Conservation (phyloP, 2,113 vertebrate species). For the Mus musculus region GRCm39 chr16:40608001-40608500, state of each 20-base stretch:
- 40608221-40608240: neutral
- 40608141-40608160: too few relatives aligned
- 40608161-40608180: neutral
- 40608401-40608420: neutral
- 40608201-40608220: neutral
- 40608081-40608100: neutral
- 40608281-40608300: neutral
- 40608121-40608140: neutral
- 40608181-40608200: neutral
- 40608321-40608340: neutral
- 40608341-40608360: neutral
- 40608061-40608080: neutral
- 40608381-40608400: neutral
- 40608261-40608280: neutral
- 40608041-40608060: neutral
- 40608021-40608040: neutral
- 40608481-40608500: neutral
- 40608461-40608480: neutral
- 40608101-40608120: neutral
- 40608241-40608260: neutral
- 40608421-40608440: neutral
- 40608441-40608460: neutral
- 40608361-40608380: neutral
- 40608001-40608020: neutral
- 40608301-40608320: neutral